A percentile compares a stretch with the other conserved stretches of the same genome.
Conservation (phyloP, 2,113 vertebrate species). For the Malurus elegans region DNA sequence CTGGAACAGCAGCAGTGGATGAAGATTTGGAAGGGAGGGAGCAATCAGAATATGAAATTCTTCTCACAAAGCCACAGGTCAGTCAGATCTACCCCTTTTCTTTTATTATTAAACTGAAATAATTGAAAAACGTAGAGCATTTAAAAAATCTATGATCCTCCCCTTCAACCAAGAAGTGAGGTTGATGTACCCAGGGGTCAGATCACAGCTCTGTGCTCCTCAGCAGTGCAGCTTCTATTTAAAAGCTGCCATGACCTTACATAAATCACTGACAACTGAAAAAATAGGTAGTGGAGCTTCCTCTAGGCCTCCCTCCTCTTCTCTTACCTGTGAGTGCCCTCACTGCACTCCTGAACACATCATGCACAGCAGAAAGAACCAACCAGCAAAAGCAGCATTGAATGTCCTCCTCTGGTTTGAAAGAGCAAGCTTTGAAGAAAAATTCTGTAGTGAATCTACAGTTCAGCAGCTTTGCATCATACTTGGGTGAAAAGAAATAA, state of each 20-base stretch:
- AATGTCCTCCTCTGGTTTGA: background rate
- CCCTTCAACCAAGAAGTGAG: background rate
- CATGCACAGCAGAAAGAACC: background rate
- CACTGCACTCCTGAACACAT: background rate
- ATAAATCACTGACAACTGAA: background rate
- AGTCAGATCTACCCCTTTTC: background rate
- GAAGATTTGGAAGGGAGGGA: background rate
- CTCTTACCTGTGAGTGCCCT: background rate
- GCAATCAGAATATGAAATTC: background rate
- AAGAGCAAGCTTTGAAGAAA: background rate
- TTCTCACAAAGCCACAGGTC: background rate
- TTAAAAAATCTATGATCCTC: background rate
- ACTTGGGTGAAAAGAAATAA: background rate
- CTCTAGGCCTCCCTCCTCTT: background rate
- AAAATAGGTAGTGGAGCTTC: background rate
- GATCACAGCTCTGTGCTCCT: background rate
- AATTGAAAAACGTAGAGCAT: rapidly evolving
- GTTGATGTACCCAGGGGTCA: background rate
- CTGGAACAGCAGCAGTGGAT: background rate
- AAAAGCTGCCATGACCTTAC: background rate
- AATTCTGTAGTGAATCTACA: background rate
- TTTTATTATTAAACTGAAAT: background rate
- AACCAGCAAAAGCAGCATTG: background rate
- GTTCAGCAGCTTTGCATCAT: background rate
- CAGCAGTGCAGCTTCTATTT: background rate